Percentiles rank a stretch among this genome's conserved stretches.
Conservation (phyloP, 2,113 vertebrate species). For the Alces alces region DNA sequence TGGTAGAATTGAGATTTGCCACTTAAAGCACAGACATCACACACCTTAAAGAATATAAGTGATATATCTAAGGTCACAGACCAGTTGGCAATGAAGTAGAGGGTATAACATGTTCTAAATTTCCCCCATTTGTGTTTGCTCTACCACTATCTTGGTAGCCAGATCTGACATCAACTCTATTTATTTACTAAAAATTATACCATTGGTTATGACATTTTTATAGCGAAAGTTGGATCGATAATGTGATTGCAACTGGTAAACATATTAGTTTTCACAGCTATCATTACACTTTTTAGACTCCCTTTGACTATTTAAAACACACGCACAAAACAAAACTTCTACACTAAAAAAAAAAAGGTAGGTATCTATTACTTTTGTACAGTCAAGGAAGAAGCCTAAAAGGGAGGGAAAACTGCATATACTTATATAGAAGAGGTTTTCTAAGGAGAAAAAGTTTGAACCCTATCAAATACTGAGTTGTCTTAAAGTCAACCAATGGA, state of each 20-base stretch:
- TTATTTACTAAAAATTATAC: neutral
- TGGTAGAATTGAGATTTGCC: neutral
- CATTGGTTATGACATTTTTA: neutral
- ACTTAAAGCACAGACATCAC: neutral
- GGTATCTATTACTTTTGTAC: neutral
- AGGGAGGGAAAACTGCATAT: neutral
- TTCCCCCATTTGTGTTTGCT: neutral
- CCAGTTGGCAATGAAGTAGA: neutral
- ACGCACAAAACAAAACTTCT: neutral
- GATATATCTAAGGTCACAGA: neutral
- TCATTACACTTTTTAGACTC: neutral
- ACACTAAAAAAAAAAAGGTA: neutral
- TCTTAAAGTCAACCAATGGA: slow-evolving; percentile 14
- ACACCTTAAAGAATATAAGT: neutral
- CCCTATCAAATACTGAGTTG: neutral
- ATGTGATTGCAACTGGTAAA: neutral
- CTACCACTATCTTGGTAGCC: neutral
- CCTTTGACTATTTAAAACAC: neutral
- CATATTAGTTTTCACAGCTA: neutral
- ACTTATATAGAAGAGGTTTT: neutral
- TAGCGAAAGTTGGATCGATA: neutral
- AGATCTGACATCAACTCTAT: neutral
- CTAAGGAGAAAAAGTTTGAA: neutral
- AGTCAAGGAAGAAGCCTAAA: neutral
- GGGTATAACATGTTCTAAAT: neutral